Percentiles rank a stretch among this genome's conserved stretches.
phyloP scores from a whole-genome alignment of 1,140 invertebrate genomes.

The Drosophila paulistorum region DNA sequence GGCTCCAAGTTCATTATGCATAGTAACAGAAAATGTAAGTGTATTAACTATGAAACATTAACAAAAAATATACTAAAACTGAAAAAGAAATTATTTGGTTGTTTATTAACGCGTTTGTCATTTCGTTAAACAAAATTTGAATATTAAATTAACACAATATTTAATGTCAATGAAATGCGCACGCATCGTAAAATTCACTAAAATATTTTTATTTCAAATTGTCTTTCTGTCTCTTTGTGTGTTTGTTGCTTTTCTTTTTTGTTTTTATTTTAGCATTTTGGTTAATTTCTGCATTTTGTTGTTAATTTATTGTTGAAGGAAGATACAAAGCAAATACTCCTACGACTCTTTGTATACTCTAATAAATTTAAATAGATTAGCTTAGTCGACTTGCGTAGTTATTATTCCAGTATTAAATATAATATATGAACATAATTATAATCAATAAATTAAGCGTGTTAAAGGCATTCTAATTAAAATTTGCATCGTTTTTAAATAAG shows the following conservation, averaged over 20 bases:
- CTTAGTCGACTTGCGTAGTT: too few species aligned
- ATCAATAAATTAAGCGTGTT: too few species aligned
- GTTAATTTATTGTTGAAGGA: slow-evolving; percentile 53
- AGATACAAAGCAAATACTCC: background rate
- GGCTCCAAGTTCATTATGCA: too few species aligned
- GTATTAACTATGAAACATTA: background rate
- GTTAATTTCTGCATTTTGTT: slow-evolving; percentile 53
- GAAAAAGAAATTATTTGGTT: slow-evolving; percentile 21
- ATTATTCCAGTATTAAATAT: too few species aligned
- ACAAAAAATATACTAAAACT: background rate
- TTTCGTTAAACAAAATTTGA: slow-evolving; percentile 62
- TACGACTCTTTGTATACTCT: background rate
- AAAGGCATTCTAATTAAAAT: too few species aligned
- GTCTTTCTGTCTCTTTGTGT: slow-evolving; percentile 13
- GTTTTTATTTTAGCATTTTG: slow-evolving; percentile 22
- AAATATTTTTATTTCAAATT: slow-evolving; percentile 68
- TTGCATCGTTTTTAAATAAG: too few species aligned
- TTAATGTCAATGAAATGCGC: slow-evolving; percentile 69
- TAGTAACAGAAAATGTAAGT: background rate
- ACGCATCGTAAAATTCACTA: slow-evolving; percentile 60
- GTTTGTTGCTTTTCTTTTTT: slow-evolving; percentile 37
- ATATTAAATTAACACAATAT: slow-evolving; percentile 80
- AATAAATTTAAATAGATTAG: background rate
- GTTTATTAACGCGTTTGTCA: slow-evolving; percentile 57
- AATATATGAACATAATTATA: too few species aligned